These are phyloP conservation scores for Microtus ochrogaster DNA, from an alignment of 2,113 vertebrate species.

Conservation along the genomic window DNA sequence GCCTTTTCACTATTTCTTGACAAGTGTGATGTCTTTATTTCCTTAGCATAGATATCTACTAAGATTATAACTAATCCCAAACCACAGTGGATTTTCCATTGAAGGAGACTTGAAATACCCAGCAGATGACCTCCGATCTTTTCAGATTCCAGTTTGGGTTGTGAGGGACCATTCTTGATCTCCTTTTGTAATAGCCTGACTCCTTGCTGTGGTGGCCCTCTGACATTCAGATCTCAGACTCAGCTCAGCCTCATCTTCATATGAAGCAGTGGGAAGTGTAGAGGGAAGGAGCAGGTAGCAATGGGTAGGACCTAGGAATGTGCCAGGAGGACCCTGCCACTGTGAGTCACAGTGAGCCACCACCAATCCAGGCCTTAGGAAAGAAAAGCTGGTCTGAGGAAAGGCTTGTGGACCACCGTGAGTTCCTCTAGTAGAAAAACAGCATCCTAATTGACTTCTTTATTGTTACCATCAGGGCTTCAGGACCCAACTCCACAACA, in stretches of 20 bases:
- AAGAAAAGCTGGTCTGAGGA: rapidly evolving
- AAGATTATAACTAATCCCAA: background rate
- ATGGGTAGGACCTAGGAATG: no score
- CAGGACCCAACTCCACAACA: rapidly evolving
- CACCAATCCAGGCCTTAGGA: no score
- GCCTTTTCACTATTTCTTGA: background rate
- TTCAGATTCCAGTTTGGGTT: background rate
- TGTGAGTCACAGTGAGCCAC: background rate
- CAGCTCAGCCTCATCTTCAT: no score
- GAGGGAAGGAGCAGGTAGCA: background rate
- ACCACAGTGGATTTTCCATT: background rate
- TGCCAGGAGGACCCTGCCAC: rapidly evolving
- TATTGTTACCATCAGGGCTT: background rate
- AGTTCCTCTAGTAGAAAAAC: background rate
- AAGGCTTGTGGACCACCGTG: rapidly evolving
- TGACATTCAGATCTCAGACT: background rate
- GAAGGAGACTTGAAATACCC: background rate
- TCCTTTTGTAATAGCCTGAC: background rate
- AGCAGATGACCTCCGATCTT: background rate
- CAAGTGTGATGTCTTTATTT: background rate
- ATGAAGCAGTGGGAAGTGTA: rapidly evolving
- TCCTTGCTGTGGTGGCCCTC: no score
- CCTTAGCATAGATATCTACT: background rate
- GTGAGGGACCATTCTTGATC: background rate
- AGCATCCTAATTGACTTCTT: background rate